Percentiles rank a stretch among this genome's conserved stretches.
These are phyloP conservation scores for Cephalopachus bancanus DNA, from an alignment of 2,797 vertebrate species.

Conservation along the genomic window DNA sequence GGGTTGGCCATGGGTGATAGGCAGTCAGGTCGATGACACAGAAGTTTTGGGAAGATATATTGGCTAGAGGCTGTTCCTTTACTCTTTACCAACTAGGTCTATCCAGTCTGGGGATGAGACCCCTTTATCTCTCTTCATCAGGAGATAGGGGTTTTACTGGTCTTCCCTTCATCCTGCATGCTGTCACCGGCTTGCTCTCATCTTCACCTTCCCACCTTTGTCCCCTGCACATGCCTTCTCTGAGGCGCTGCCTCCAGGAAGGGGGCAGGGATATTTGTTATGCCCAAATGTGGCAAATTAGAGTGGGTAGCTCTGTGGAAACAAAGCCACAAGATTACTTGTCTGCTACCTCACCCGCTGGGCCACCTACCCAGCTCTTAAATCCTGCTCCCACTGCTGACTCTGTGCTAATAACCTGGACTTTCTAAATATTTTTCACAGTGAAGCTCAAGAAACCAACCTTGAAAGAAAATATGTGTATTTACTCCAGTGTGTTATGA, in stretches of 20 bases:
- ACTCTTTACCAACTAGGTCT: not conserved
- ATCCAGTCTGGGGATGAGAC: no score
- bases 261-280: not conserved
- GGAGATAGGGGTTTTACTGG: not conserved
- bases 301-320: not conserved
- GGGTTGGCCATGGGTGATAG: not conserved
- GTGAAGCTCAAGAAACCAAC: constrained; percentile 68
- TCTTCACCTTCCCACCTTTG: not conserved
- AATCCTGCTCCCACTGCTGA: not conserved
- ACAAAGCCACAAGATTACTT: constrained; percentile 46
- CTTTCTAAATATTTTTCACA: constrained; percentile 62
- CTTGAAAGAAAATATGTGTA: constrained; percentile 11
- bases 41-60: not conserved
- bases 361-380: constrained; percentile 34
- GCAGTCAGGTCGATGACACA: not conserved
- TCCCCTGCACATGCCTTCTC: not conserved
- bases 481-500: constrained; percentile 38
- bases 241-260: not conserved
- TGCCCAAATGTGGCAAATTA: constrained; percentile 5
- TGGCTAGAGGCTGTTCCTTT: not conserved
- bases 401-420: constrained; percentile 40
- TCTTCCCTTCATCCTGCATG: not conserved
- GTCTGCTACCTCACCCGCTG: not conserved
- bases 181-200: not conserved
- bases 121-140: not conserved